phyloP scores from a whole-genome alignment of 1,140 invertebrate genomes.

The Ceratina calcarata region DNA sequence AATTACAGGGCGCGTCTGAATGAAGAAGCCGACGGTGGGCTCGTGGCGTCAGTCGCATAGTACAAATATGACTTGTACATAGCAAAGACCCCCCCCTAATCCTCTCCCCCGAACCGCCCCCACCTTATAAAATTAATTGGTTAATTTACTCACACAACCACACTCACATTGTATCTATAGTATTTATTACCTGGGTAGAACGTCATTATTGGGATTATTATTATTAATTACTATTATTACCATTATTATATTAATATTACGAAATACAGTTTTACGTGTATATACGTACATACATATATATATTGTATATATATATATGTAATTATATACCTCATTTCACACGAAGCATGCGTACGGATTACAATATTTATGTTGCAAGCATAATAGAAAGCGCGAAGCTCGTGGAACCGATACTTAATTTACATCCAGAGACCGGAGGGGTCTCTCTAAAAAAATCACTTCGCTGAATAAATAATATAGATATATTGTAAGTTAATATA shows the following conservation, averaged over 20 bases:
- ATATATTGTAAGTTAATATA: not conserved
- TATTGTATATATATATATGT: conserved; percentile 80
- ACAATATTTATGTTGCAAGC: conserved; percentile 56
- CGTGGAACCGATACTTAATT: no score
- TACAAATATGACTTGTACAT: conserved; percentile 81
- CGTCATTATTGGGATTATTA: conserved; percentile 81
- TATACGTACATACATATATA: conserved; percentile 62
- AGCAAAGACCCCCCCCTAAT: conserved; percentile 68
- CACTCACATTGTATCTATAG: conserved; percentile 81
- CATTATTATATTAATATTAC: conserved; percentile 79
- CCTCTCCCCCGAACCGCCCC: conserved; percentile 44
- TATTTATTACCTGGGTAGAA: conserved; percentile 82
- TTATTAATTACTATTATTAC: conserved; percentile 77
- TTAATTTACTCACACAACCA: conserved; percentile 78
- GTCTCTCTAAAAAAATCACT: no score
- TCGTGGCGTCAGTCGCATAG: conserved; percentile 78
- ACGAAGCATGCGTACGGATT: conserved; percentile 26
- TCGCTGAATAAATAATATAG: no score
- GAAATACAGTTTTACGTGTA: conserved; percentile 81
- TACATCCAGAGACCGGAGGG: no score
- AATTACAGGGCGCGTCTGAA: conserved; percentile 72
- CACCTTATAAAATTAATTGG: conserved; percentile 69
- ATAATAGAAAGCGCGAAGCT: conserved; percentile 47
- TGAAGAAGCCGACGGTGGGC: conserved; percentile 66
- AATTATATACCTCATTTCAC: conserved; percentile 73